phyloP scores from a whole-genome alignment of 2,113 vertebrate genomes.

The Bothrops jararaca region DNA sequence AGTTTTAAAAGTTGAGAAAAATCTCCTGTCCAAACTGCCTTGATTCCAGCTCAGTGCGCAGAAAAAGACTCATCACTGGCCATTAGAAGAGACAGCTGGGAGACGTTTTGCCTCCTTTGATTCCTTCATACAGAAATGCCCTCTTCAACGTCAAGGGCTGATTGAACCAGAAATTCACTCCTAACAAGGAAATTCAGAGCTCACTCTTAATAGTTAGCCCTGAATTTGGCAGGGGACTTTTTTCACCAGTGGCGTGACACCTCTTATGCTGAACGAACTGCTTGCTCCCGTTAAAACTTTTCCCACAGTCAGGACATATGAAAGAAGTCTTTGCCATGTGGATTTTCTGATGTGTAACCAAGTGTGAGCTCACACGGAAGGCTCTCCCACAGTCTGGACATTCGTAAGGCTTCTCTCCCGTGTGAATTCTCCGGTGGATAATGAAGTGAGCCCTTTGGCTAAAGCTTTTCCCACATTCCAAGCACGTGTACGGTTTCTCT shows the following conservation, averaged over 20 bases:
- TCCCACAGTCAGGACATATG: conserved; percentile 56
- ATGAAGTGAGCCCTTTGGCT: conserved; percentile 33
- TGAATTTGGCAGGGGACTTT: not conserved
- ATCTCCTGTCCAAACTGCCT: not conserved
- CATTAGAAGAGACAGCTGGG: not conserved
- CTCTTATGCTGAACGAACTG: not conserved
- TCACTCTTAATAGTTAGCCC: not conserved
- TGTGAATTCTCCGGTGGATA: conserved; percentile 50
- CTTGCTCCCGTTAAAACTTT: conserved; percentile 37
- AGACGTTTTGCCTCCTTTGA: not conserved
- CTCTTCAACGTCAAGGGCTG: not conserved
- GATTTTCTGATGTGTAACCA: conserved; percentile 36
- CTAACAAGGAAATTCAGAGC: not conserved
- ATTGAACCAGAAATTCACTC: not conserved
- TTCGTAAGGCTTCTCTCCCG: conserved; percentile 48
- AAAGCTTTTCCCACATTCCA: conserved; percentile 50
- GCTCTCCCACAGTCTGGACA: conserved; percentile 47
- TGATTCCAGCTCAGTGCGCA: not conserved
- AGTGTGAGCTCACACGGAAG: conserved; percentile 49
- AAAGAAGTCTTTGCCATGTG: conserved; percentile 50
- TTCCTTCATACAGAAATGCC: not conserved
- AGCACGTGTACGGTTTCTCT: conserved; percentile 40
- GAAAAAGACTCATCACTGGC: not conserved
- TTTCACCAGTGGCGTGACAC: not conserved
- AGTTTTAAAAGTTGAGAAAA: not conserved